Evolutionary conservation across 2,888 invertebrate species (phyloP), one percentile per base, ranked within the genome.

Genomic region (Fabriciana adippe): DNA sequence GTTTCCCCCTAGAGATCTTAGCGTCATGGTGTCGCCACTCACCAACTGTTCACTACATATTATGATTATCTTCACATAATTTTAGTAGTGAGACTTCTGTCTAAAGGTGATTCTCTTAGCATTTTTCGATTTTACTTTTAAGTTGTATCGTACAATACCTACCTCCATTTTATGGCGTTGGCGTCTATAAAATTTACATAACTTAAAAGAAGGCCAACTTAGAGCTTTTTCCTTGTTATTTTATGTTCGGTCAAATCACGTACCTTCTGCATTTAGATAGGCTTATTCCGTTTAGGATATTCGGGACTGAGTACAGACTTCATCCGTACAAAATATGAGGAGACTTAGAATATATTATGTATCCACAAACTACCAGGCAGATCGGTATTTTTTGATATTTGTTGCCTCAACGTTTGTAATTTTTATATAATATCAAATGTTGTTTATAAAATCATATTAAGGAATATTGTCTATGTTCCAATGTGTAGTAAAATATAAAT

Each of bases 211-310:
- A 65, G 15, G 45, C 47, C 47, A 54, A 59, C 65, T 54, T 47
- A 53, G 59, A 59, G 53, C 6, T 21, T 53, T 50, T 53, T 59
- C 53, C 53, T 31, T 65, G 65, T 65, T 53, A 59, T 65, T 65
- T 59, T 65, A 59, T 65, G 65, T 65, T 59, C 47, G 59, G 59
- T 59, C 59, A 65, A 65, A 59, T 59, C 59, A 65, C 59, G 59
- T 65, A 59, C 51, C 65, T 65, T 62, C 67, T 67, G 67, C 64
- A 70, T 70, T 64, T 64, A 70, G 64, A 70, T 64, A 62, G 67
- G 64, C 64, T 67, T 70, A 66, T 70, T 70, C 63, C 47, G 62
- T 67, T 61, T 53, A 48, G 18, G 53, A 59, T 65, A 53, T 65
- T 61, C 48, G 64, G 56, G 60, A 64, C 64, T 57, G 47, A 45